Conservation (phyloP, 1,140 invertebrate genomes). For the Tetragnatha versicolor region DNA sequence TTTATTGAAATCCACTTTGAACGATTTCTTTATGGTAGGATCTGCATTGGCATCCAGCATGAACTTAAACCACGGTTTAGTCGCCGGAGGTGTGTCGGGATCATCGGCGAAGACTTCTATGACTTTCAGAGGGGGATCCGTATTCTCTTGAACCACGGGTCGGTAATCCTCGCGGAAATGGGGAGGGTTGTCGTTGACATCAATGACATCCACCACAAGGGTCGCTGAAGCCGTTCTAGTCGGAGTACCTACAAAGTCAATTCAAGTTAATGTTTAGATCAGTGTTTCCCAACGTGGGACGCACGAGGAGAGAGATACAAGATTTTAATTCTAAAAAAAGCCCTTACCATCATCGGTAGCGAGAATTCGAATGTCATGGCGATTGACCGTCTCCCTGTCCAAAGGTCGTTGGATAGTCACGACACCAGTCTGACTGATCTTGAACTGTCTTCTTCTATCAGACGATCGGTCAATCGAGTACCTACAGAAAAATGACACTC, state of each 20-base stretch:
- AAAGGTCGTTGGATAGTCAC: constrained; percentile 89
- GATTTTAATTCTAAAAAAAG: background rate
- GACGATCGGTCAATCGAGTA: constrained; percentile 90
- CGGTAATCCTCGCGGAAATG: constrained; percentile 79
- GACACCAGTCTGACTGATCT: constrained; percentile 84
- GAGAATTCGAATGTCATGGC: constrained; percentile 93
- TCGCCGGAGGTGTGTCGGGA: constrained; percentile 90
- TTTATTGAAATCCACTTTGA: constrained; percentile 73
- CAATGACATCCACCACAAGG: constrained; percentile 91
- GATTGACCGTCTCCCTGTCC: constrained; percentile 80
- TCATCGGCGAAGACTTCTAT: constrained; percentile 94
- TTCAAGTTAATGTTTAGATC: too few species aligned
- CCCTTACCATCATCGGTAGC: constrained; percentile 90
- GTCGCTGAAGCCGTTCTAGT: constrained; percentile 95
- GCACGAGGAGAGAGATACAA: background rate
- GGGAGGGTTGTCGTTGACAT: constrained; percentile 90
- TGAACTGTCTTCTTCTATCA: constrained; percentile 88
- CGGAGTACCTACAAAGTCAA: constrained; percentile 67
- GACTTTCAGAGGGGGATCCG: constrained; percentile 81
- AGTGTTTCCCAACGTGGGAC: too few species aligned
- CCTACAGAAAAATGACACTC: constrained; percentile 33
- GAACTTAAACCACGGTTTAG: constrained; percentile 94
- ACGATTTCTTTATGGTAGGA: constrained; percentile 88
- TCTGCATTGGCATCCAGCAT: constrained; percentile 89
- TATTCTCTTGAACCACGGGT: constrained; percentile 89